Evolutionary conservation across 1,140 invertebrate species (phyloP).

Genomic region (Drosophila orena): DNA sequence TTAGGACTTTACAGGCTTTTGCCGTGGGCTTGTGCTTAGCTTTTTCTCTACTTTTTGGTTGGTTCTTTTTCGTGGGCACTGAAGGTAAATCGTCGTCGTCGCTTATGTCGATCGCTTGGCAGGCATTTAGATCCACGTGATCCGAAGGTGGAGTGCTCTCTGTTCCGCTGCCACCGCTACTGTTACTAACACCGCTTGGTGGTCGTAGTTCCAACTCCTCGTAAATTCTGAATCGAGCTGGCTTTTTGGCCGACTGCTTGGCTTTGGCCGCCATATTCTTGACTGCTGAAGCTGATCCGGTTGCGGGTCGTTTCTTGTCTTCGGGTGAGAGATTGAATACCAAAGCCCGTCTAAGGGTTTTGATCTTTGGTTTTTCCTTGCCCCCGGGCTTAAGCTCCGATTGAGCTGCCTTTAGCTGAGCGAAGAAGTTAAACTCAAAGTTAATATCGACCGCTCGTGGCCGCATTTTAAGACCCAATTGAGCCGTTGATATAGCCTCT

Average conservation of each 20-base stretch:
- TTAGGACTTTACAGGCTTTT: neutral
- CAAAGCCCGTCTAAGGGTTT: conserved; percentile 36
- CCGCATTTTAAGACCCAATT: conserved; percentile 19
- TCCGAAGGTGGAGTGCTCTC: conserved; percentile 19
- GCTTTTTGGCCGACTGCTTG: conserved; percentile 16
- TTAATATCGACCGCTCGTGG: conserved; percentile 41
- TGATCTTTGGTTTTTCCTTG: neutral
- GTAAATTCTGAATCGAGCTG: conserved; percentile 43
- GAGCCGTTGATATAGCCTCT: conserved; percentile 41
- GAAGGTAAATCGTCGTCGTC: conserved; percentile 33
- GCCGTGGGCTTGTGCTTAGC: conserved; percentile 2
- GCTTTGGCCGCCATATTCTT: neutral
- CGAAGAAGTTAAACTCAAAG: conserved; percentile 51
- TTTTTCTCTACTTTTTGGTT: conserved; percentile 1
- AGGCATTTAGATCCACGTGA: conserved; percentile 48
- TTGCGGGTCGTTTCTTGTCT: neutral
- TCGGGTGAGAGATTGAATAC: conserved; percentile 54
- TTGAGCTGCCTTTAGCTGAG: conserved; percentile 45
- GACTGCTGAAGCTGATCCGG: neutral
- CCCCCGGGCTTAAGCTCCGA: conserved; percentile 28
- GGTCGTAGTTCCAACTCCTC: conserved; percentile 35
- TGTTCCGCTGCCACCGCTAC: conserved; percentile 12
- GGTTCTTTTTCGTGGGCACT: neutral
- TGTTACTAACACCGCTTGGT: neutral
- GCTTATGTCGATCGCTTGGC: conserved; percentile 59